Evolutionary conservation across 2,797 vertebrate genomes (phyloP), one percentile per base, ranked within the genome.

Genomic region (Rhinogobio ventralis): DNA sequence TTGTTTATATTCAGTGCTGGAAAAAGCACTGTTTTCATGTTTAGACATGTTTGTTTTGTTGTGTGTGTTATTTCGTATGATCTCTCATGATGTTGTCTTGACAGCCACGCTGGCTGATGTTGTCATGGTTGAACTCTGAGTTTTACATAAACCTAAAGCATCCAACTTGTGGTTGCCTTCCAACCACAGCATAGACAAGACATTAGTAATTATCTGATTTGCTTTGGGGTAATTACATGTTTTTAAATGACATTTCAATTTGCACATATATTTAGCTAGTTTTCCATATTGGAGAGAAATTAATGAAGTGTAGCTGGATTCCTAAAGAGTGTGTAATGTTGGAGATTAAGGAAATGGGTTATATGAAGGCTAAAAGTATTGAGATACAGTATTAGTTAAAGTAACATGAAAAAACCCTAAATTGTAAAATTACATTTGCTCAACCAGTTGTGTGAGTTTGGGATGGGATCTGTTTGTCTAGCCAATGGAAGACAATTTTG

Each of bases 111-210:
- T 33, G 23, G 57, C 60, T 83, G 5, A 53, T 23, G 39, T 25
- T 53, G 57, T 83, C 71, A 75, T 53, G 55, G 75, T 30, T 30
- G 30, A 42, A 7, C 42, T 82, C 49, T 11, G 17, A 77, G 49
- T 81, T 71, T 86, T 53, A 69, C 57, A 79, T 88, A 80, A 86
- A 79, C 64, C 68, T 25, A 13, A 77, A 79, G 39, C 60, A 74
- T 75, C 55, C 45, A 79, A 53, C 20, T 17, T 46, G 81, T 45
- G 30, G 15, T 14, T 80, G 7, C 49, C 28, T 33, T 73, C 10
- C 7, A 79, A 49, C 67, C 45, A 42, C 39, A 19, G 30, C 83
- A 42, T 73, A 62, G 14, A 73, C 39, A 51, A 72, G 53, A 80
- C 10, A 64, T 51, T 39, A 39, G 76, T 66, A 80, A 85, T 72